These are phyloP conservation scores for Paracentrotus lividus DNA, from an alignment of 53 echinoderm and acorn worm species.

Conservation along the genomic window DNA sequence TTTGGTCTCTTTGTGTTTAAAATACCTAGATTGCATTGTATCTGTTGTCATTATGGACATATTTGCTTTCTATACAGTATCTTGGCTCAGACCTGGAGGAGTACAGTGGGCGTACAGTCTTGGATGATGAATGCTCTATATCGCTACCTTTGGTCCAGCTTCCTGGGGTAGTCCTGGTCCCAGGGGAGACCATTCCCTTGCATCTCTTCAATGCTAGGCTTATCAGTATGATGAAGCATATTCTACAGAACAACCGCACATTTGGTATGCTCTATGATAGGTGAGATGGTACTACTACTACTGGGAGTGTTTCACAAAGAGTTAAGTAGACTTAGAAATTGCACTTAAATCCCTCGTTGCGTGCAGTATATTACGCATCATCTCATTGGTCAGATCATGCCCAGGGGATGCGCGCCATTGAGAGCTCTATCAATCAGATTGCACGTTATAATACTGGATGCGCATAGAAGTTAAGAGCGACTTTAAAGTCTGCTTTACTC, in stretches of 20 bases:
- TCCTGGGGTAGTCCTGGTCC: slow-evolving; percentile 89
- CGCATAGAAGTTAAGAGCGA: too few relatives aligned
- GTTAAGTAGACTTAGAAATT: too few relatives aligned
- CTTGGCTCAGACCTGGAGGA: slow-evolving; percentile 95
- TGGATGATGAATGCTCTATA: slow-evolving; percentile 93
- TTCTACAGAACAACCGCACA: slow-evolving; percentile 93
- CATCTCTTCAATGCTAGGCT: slow-evolving; percentile 93
- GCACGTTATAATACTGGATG: too few relatives aligned
- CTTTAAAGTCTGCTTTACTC: too few relatives aligned
- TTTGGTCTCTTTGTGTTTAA: too few relatives aligned
- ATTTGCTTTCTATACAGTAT: slow-evolving; percentile 73
- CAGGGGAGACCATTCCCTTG: slow-evolving; percentile 94
- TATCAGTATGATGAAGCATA: slow-evolving; percentile 94
- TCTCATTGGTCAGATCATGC: too few relatives aligned
- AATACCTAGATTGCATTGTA: too few relatives aligned
- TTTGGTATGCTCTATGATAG: slow-evolving; percentile 95
- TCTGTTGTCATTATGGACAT: background rate
- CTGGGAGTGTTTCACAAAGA: background rate
- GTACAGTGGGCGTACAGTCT: slow-evolving; percentile 96
- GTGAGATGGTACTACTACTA: slow-evolving; percentile 68
- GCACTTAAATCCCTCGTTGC: too few relatives aligned
- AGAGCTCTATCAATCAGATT: too few relatives aligned
- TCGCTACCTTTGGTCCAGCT: slow-evolving; percentile 88
- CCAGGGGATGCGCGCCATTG: too few relatives aligned
- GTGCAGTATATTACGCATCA: too few relatives aligned